These are phyloP conservation scores for Rosalia funebris DNA, from an alignment of 2,888 invertebrate species.

Conservation along the genomic window DNA sequence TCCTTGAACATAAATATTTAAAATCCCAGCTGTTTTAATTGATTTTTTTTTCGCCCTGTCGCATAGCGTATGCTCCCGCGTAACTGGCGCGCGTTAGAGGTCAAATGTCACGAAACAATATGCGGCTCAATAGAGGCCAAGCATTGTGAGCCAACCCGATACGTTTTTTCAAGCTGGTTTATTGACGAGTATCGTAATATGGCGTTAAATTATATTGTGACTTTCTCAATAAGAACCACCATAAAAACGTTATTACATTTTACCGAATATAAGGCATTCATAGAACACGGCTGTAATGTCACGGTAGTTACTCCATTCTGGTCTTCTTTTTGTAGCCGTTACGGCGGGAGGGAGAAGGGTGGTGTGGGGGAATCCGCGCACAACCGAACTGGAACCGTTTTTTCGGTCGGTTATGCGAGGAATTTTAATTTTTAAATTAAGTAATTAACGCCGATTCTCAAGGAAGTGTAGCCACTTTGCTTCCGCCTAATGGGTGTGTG, in stretches of 20 bases:
- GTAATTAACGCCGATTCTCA: conserved; percentile 17
- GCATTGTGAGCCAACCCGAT: not conserved
- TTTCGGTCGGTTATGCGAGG: not conserved
- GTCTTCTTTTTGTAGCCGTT: not conserved
- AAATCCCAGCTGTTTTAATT: too few relatives aligned
- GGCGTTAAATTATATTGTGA: conserved; percentile 18
- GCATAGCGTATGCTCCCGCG: too few relatives aligned
- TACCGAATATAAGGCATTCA: conserved; percentile 11
- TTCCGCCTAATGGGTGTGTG: conserved; percentile 11
- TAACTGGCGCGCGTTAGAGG: not conserved
- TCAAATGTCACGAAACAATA: not conserved
- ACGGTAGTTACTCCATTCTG: conserved; percentile 6
- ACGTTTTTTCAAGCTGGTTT: not conserved
- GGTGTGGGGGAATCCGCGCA: not conserved
- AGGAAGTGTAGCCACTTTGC: conserved; percentile 9
- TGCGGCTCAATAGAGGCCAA: not conserved
- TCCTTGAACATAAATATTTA: too few relatives aligned
- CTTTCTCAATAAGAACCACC: conserved; percentile 12
- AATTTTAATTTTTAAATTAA: conserved; percentile 15
- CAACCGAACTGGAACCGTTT: not conserved
- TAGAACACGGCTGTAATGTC: conserved; percentile 11
- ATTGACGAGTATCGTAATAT: conserved; percentile 1
- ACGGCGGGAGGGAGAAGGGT: not conserved
- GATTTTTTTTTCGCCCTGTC: too few relatives aligned
- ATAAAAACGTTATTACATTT: conserved; percentile 27